phyloP scores from a whole-genome alignment of 1,140 invertebrate genomes.

The Micrasema longulum region DNA sequence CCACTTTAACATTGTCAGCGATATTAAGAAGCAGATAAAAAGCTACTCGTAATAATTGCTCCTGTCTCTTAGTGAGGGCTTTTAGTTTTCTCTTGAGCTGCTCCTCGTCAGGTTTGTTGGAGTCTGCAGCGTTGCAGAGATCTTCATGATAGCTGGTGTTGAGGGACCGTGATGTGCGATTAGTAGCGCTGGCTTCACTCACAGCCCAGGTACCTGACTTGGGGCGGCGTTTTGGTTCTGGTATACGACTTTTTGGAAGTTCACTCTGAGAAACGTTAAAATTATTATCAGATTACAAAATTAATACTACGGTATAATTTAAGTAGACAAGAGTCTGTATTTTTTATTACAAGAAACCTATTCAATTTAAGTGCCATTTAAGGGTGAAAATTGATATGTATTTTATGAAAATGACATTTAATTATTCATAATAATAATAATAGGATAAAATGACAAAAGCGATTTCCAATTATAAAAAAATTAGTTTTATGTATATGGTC shows the following conservation, averaged over 20 bases:
- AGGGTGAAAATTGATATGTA: too few relatives aligned
- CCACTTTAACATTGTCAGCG: conserved; percentile 93
- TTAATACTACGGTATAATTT: too few relatives aligned
- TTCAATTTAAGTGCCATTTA: too few relatives aligned
- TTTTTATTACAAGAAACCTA: too few relatives aligned
- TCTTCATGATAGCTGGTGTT: conserved; percentile 76
- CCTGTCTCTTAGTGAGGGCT: conserved; percentile 89
- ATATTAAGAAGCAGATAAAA: conserved; percentile 95
- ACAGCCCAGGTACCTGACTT: conserved; percentile 76
- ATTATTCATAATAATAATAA: too few relatives aligned
- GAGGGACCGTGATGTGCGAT: conserved; percentile 68
- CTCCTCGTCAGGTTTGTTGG: conserved; percentile 83
- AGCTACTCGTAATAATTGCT: conserved; percentile 87
- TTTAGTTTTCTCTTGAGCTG: conserved; percentile 83
- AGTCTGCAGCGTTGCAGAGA: conserved; percentile 67
- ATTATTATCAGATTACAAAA: too few relatives aligned
- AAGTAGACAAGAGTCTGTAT: too few relatives aligned
- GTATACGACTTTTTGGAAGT: conserved; percentile 75
- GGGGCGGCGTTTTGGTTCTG: conserved; percentile 74
- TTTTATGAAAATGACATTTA: too few relatives aligned
- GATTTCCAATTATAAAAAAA: too few relatives aligned
- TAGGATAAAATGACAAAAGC: too few relatives aligned
- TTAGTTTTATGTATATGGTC: too few relatives aligned
- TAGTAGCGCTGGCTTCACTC: conserved; percentile 62
- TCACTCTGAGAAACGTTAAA: conserved; percentile 58